These are phyloP conservation scores for Stramonita haemastoma DNA, from an alignment of 2,888 invertebrate genomes.

Conservation along the genomic window DNA sequence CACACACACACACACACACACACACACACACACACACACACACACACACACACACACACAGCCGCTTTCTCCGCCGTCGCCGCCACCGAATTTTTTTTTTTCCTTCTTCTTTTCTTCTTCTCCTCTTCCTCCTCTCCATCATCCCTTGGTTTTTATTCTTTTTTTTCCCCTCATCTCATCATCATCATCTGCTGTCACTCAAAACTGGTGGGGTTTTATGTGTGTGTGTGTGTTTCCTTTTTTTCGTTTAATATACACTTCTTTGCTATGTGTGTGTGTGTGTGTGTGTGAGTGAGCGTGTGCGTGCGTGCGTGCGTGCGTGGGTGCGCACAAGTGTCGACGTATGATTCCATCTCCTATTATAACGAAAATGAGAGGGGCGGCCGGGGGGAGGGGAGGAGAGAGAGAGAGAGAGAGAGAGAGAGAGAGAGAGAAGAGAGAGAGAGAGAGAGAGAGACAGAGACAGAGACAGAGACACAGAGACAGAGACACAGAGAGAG, in stretches of 20 bases:
- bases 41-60: not conserved
- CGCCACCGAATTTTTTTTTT: no score
- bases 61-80: no score
- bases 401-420: not conserved
- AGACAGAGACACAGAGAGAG: not conserved
- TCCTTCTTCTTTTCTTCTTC: no score
- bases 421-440: not conserved
- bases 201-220: no score
- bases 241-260: no score
- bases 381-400: not conserved
- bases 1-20: conserved; percentile 21
- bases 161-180: no score
- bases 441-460: not conserved
- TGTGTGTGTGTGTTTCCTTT: no score
- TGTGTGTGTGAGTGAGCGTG: conserved; percentile 28
- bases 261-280: conserved; percentile 20
- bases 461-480: not conserved
- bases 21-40: not conserved
- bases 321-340: not conserved
- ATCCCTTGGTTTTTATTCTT: no score
- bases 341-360: not conserved
- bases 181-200: no score
- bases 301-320: not conserved
- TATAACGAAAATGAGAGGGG: not conserved
- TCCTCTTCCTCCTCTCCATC: no score